A percentile compares a stretch with the other conserved stretches of the same genome.
These are phyloP conservation scores for Oreortyx pictus DNA, from an alignment of 2,797 vertebrate genomes.

Conservation along the genomic window DNA sequence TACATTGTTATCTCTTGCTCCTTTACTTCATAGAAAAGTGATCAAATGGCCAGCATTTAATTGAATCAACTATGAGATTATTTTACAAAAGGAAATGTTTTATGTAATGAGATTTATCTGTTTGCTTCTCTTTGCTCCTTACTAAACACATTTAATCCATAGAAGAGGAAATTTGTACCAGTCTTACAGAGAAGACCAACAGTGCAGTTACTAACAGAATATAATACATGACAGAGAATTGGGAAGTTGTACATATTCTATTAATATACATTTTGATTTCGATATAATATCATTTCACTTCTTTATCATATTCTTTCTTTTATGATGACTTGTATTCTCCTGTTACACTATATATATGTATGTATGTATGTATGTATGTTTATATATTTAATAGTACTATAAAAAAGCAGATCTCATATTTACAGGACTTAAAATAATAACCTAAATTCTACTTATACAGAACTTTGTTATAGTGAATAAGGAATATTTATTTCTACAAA, in stretches of 20 bases:
- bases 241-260: background rate
- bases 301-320: background rate
- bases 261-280: background rate
- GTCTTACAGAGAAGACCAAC: background rate
- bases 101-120: background rate
- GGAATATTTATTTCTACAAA: slow-evolving; percentile 51
- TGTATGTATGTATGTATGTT: too few species aligned
- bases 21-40: background rate
- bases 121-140: background rate
- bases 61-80: background rate
- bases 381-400: background rate
- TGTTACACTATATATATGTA: background rate
- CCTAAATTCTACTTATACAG: slow-evolving; percentile 15
- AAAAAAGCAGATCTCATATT: background rate
- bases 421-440: slow-evolving; percentile 11
- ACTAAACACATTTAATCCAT: background rate
- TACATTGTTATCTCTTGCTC: background rate
- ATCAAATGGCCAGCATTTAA: background rate
- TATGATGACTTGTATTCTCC: background rate
- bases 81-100: background rate
- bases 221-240: background rate
- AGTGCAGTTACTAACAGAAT: background rate
- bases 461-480: slow-evolving; percentile 40
- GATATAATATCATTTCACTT: background rate
- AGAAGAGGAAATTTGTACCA: background rate